Base-by-base conservation (phyloP, 2,113 vertebrate species). In the Nerophis ophidion region DNA sequence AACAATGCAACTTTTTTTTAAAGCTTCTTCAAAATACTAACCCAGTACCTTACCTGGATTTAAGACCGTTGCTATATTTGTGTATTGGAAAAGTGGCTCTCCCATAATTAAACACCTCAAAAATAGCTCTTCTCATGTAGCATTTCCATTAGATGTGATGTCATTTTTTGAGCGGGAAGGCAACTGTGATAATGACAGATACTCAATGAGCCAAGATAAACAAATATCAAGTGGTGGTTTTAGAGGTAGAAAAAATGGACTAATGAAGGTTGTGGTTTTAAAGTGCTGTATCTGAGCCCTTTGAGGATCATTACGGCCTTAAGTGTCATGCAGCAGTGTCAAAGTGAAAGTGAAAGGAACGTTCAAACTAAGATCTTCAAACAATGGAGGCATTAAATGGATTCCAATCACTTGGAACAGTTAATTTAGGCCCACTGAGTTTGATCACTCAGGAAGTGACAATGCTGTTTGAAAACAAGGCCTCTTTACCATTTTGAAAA, bases 181-280 rank as follows among this genome's bases (percentile, higher is more conserved):
- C 14, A 2, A 12, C 14, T 6, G 15, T 47, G 5, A 47, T 7
- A 47, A 47, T 6, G 14, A n/a, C 48, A 4, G 16, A 48, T 16
- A 5, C 14, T 48, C 16, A 26, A 26, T n/a, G 15, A n/a, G 12
- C 16, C 16, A 33, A 11, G 33, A 51, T 13, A 12, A 33, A 35
- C 33, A 33, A 44, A 44, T 4, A 33, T 51, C 19, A 19, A 12
- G 6, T 56, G 8, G 9, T 42, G 36, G 53, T 40, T 35, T 40
- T 44, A 44, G 12, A 12, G 11, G 36, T 13, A n/a, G 9, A 53
- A 14, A 13, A 35, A 42, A 56, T 56, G 54, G 38, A 56, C 54
- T 13, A 42, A 42, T 42, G 36, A 56, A 56, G 53, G 36, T 56
- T 56, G 36, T 42, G 54, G 35, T 56, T 17, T 40, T 56, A 9